Base-by-base conservation (phyloP, 2,797 vertebrate genomes). In the Hydrocynus forskahlii region DNA sequence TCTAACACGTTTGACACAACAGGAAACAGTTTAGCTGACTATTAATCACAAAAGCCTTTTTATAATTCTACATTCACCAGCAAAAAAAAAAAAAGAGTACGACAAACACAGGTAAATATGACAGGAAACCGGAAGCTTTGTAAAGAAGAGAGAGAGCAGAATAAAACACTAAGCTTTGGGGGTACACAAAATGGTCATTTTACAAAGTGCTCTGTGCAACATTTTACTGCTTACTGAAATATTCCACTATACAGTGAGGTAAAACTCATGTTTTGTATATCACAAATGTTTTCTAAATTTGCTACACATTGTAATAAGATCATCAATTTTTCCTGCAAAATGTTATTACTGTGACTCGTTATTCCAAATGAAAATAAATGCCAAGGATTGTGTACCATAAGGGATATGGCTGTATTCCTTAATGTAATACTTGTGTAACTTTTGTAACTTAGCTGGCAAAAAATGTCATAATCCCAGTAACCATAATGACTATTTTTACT, bases 1-100 rank as follows among this genome's bases (percentile, higher is more conserved):
- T 55, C 69, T 76, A 77, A 82, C 82, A 79, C 80, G 86, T 87
- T 83, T 88, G 81, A 74, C 87, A 80, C 85, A 86, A 82, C 87
- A 91, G 90, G 89, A 89, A 92, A 89, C 85, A 86, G 82, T 87
- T 88, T 76, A 86, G 81, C 83, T 82, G 84, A 82, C 85, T 86
- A 89, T 87, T 87, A 86, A 74, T 84, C 52, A 85, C 87, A 79
- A 85, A 88, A 79, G 83, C 81, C 84, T 87, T 88, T 84, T 86
- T 81, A 79, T 82, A 80, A 86, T 84, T 81, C 78, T 70, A 63
- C 40, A 76, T 59, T 45, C 57, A 76, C 52, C 54, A 71, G 66
- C 21, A 35, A 35, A 35, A 35, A 74, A 79, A 45, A 76, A 77
- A 71, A 35, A 25, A 54, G 25, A 78, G 80, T 5, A 64, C 75